phyloP scores from a whole-genome alignment of 2,888 invertebrate species.

The Dolichopus griseipennis region DNA sequence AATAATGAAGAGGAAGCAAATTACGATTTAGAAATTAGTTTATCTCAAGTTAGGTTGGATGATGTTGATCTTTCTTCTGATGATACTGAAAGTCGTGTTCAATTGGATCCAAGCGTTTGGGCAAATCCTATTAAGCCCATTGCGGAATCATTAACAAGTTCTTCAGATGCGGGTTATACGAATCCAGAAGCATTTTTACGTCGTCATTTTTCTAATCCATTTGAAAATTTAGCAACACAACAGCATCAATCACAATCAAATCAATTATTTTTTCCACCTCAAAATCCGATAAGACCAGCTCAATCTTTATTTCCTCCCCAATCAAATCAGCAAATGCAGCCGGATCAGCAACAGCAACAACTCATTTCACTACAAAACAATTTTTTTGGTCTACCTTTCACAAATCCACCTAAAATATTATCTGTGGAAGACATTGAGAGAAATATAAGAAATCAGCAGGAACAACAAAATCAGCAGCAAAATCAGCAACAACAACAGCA shows the following conservation, averaged over 20 bases:
- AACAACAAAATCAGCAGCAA: conserved; percentile 31
- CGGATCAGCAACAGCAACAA: conserved; percentile 18
- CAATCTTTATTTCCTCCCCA: conserved; percentile 24
- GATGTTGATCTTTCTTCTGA: conserved; percentile 38
- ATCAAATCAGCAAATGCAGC: conserved; percentile 23
- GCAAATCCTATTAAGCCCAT: conserved; percentile 37
- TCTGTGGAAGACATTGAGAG: conserved; percentile 42
- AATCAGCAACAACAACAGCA: conserved; percentile 21
- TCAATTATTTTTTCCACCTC: conserved; percentile 5
- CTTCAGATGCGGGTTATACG: conserved; percentile 24
- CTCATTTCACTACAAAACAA: conserved; percentile 17
- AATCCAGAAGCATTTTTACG: conserved; percentile 33
- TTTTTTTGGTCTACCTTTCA: conserved; percentile 26
- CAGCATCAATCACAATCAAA: background rate
- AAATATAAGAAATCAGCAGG: conserved; percentile 39
- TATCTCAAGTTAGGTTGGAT: conserved; percentile 39
- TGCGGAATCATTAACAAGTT: conserved; percentile 19
- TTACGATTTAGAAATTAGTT: conserved; percentile 40
- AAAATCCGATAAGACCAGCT: background rate
- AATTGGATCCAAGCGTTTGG: conserved; percentile 46
- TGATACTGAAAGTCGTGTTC: conserved; percentile 35
- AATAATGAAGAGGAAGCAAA: conserved; percentile 30
- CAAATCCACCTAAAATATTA: conserved; percentile 34
- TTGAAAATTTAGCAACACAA: conserved; percentile 14
- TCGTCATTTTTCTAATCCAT: conserved; percentile 32